A percentile compares a stretch with the other conserved stretches of the same genome.
Conservation (phyloP, 2,797 vertebrate species). For the Spea hammondii region DNA sequence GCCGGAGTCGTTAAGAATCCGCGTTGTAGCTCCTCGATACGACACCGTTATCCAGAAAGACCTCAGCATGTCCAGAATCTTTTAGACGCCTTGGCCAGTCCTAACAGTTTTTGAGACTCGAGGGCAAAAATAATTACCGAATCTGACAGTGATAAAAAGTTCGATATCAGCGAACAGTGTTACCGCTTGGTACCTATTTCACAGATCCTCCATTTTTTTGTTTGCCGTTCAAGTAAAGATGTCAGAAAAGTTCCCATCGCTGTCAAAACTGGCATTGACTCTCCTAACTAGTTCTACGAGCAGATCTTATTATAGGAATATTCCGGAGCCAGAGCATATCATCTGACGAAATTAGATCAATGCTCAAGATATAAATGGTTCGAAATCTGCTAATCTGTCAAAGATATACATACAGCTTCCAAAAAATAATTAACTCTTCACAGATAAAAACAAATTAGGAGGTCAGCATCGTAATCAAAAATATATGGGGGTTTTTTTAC, state of each 20-base stretch:
- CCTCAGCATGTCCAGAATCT: not conserved
- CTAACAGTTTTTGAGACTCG: constrained; percentile 2
- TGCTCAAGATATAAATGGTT: not conserved
- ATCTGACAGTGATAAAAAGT: constrained; percentile 19
- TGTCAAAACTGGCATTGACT: constrained; percentile 28
- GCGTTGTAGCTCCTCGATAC: not conserved
- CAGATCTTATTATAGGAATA: constrained; percentile 18
- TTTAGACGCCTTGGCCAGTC: constrained; percentile 9
- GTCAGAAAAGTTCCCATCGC: constrained; percentile 23
- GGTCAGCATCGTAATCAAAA: too few species aligned
- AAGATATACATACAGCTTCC: too few species aligned
- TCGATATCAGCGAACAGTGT: constrained; percentile 3
- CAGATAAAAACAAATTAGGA: too few species aligned
- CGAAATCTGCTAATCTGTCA: too few species aligned
- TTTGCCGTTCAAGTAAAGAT: constrained; percentile 34
- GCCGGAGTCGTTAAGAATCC: not conserved
- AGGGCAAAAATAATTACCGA: constrained; percentile 29
- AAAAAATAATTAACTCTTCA: too few species aligned
- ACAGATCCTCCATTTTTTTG: constrained; percentile 19
- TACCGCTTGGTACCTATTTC: constrained; percentile 25
- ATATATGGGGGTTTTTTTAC: too few species aligned
- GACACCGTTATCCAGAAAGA: not conserved
- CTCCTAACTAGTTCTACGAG: constrained; percentile 18
- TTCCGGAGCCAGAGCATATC: constrained; percentile 12
- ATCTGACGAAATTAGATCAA: constrained; percentile 20